Percentiles rank a stretch among this genome's conserved stretches.
phyloP scores from a whole-genome alignment of 2,113 vertebrate species.

The Centropristis striata region DNA sequence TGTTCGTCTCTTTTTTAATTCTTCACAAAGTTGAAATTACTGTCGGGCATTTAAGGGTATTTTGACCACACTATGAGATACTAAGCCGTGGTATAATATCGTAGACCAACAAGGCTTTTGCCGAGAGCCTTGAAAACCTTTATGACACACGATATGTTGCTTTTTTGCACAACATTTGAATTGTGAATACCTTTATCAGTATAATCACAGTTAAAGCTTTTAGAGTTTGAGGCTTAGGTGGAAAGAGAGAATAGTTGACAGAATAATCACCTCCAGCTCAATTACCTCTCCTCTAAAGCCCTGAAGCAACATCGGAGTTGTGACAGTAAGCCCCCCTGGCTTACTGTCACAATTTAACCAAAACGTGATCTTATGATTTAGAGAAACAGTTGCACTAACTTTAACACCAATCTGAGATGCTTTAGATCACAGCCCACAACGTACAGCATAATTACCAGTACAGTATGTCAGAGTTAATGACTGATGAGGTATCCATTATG shows the following conservation, averaged over 20 bases:
- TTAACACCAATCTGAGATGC: background rate
- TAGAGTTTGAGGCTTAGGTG: background rate
- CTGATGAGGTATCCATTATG: too few species aligned
- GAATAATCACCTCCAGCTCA: constrained; percentile 16
- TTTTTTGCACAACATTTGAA: background rate
- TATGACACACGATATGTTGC: background rate
- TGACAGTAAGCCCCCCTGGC: constrained; percentile 17
- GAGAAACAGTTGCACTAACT: background rate
- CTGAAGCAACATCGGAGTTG: constrained; percentile 3
- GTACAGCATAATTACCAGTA: too few species aligned
- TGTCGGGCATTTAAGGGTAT: background rate
- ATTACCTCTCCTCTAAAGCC: constrained; percentile 24
- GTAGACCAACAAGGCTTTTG: background rate
- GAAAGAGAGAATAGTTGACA: constrained; percentile 17
- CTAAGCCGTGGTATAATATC: background rate
- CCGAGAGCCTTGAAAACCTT: background rate
- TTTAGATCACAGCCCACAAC: too few species aligned
- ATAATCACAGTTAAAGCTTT: constrained; percentile 1
- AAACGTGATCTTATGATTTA: constrained; percentile 6
- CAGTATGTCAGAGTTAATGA: too few species aligned
- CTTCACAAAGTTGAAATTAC: background rate
- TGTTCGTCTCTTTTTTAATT: background rate
- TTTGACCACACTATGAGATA: background rate
- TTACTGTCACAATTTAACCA: constrained; percentile 18
- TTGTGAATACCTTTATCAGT: background rate